Conservation (phyloP, 2,113 vertebrate genomes). For the Pyrgilauda ruficollis region DNA sequence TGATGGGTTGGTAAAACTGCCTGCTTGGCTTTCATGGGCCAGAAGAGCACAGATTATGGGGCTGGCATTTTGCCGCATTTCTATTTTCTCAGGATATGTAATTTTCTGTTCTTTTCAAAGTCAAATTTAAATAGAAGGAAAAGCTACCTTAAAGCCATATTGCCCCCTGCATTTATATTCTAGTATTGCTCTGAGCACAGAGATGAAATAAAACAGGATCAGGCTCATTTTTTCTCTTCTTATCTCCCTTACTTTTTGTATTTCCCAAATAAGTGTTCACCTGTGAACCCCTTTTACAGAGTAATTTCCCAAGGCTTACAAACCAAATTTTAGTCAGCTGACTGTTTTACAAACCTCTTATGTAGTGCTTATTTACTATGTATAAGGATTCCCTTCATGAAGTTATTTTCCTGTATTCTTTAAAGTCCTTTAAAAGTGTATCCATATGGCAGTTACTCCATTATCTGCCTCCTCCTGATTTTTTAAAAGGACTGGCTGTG, state of each 20-base stretch:
- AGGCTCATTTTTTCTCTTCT: neutral
- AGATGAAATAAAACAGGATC: neutral
- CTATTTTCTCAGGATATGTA: neutral
- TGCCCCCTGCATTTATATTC: conserved; percentile 39
- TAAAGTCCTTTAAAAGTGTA: neutral
- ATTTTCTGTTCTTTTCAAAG: neutral
- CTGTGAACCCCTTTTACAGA: neutral
- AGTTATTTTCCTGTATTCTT: neutral
- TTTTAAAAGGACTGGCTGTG: neutral
- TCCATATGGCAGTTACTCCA: neutral
- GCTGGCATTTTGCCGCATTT: neutral
- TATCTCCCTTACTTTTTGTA: neutral
- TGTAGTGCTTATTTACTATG: neutral
- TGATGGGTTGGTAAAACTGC: neutral
- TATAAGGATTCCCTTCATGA: neutral
- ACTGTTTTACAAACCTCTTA: neutral
- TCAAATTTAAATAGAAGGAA: neutral
- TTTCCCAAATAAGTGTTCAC: neutral
- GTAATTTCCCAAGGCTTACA: neutral
- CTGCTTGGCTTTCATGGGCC: neutral
- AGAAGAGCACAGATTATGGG: neutral
- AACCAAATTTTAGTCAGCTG: neutral
- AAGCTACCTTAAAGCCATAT: conserved; percentile 40
- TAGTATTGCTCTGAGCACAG: conserved; percentile 15
- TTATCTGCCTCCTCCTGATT: neutral